Evolutionary conservation across 2,888 invertebrate species (phyloP), one percentile per base, ranked within the genome.

Genomic region (Ennomos erosarius): DNA sequence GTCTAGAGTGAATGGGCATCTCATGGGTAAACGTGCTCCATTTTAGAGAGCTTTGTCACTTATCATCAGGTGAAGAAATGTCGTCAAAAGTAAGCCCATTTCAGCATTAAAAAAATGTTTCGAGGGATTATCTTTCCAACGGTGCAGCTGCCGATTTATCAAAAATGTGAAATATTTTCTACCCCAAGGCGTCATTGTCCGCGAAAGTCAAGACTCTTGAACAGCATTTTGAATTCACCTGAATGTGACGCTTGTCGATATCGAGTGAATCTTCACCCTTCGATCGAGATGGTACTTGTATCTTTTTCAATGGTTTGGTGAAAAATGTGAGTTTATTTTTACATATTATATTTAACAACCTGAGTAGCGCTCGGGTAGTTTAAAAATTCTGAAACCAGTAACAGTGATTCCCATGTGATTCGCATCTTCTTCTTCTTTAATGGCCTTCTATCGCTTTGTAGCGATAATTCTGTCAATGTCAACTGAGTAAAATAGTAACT

Each of bases 171-270:
- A 10, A 34, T 51, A 62, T 57, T 62, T 62, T 45, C 39, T 44
- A 13, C 12, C 48, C 45, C 42, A 34, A 43, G 52, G 53, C 43
- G 58, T 13, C 55, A 62, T 62, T 62, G 62, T 62, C 37, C 55
- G 50, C 46, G 35, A 50, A 34, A 48, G 39, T 45, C 26, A 46
- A 55, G 52, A 53, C 39, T 49, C 38, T 34, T 54, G 46, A 47
- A 56, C 34, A 45, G 59, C 52, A 56, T 11, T 55, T 63, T 44
- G 55, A 55, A 47, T 52, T 26, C 37, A 55, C 62, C 55, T 58
- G 55, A 55, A 42, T 43, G 43, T 47, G 55, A 59, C 46, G 42
- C 55, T 55, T 60, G 39, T 47, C 47, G 10, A 59, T 55, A 60
- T 55, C 47, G 50, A 60, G 47, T 34, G 58, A 44, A 45, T 38